Percentiles rank a stretch among this genome's conserved stretches.
These are phyloP conservation scores for Perognathus longimembris DNA, from an alignment of 2,113 vertebrate species.

Conservation along the genomic window DNA sequence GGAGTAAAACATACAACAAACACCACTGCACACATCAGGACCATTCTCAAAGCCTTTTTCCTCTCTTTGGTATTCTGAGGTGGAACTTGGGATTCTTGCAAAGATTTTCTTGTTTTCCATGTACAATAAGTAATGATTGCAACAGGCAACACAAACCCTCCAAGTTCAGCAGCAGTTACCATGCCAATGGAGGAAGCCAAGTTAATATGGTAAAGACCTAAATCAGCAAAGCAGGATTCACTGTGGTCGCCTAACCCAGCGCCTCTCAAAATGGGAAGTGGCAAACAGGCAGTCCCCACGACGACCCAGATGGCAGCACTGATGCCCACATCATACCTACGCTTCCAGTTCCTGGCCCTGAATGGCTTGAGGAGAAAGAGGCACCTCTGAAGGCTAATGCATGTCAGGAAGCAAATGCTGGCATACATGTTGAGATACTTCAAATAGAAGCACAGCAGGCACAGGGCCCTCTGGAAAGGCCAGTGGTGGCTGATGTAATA, in stretches of 20 bases:
- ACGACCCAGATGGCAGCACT: constrained; percentile 90
- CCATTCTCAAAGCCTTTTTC: constrained; percentile 90
- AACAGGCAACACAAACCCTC: constrained; percentile 91
- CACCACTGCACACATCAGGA: constrained; percentile 89
- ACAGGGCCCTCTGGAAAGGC: constrained; percentile 90
- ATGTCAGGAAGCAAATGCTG: constrained; percentile 93
- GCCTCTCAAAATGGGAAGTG: constrained; percentile 93
- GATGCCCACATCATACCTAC: constrained; percentile 91
- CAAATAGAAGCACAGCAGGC: constrained; percentile 95
- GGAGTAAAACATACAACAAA: constrained; percentile 94
- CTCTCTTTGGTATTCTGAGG: constrained; percentile 84
- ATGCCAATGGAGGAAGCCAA: constrained; percentile 80
- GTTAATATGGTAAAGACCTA: constrained; percentile 86
- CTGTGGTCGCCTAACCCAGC: constrained; percentile 66
- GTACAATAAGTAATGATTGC: constrained; percentile 90
- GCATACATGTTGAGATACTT: constrained; percentile 99
- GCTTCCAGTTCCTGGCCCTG: constrained; percentile 92
- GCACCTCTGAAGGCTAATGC: constrained; percentile 95
- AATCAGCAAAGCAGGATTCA: constrained; percentile 91
- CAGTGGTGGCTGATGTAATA: constrained; percentile 92
- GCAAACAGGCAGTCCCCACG: constrained; percentile 88
- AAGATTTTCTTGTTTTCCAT: constrained; percentile 87
- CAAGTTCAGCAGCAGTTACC: constrained; percentile 88
- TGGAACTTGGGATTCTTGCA: constrained; percentile 72
- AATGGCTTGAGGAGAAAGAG: constrained; percentile 92